Evolutionary conservation across 1,140 invertebrate species (phyloP).

Genomic region (Polypedilum vanderplanki): DNA sequence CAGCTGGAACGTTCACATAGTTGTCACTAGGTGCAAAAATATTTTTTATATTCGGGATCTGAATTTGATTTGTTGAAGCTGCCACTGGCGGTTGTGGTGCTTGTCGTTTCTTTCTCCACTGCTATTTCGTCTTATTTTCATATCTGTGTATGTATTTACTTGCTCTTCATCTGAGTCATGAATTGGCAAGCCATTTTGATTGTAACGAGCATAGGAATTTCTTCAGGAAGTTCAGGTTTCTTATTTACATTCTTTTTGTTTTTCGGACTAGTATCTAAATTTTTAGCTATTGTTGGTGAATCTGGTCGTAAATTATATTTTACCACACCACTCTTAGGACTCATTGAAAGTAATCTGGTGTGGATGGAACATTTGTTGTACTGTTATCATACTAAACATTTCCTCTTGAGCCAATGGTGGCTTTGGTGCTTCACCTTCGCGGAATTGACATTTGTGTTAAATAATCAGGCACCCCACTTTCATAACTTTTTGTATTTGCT

Average conservation of each 20-base stretch:
- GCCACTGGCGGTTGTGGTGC: neutral
- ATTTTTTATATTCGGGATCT: conserved; percentile 13
- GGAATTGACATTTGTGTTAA: conserved; percentile 67
- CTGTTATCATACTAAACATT: neutral
- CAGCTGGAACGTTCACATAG: neutral
- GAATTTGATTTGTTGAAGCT: neutral
- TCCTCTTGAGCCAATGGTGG: conserved; percentile 34
- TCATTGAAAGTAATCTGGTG: conserved; percentile 42
- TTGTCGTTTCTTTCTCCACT: no score
- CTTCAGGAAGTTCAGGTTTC: conserved; percentile 34
- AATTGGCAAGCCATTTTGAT: neutral
- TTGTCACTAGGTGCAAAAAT: neutral
- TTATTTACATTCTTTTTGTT: conserved; percentile 37
- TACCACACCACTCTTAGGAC: conserved; percentile 39
- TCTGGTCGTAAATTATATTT: conserved; percentile 40
- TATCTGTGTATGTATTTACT: neutral
- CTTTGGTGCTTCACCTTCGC: conserved; percentile 45
- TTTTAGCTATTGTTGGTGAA: conserved; percentile 41
- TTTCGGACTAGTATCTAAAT: conserved; percentile 35
- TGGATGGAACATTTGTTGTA: neutral
- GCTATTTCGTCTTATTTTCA: neutral
- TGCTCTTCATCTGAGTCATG: neutral
- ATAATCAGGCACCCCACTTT: conserved; percentile 57
- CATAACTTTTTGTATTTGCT: conserved; percentile 52
- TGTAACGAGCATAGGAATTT: conserved; percentile 31